A percentile compares a stretch with the other conserved stretches of the same genome.
These are phyloP conservation scores for Trachelus stipa DNA, from an alignment of 2,888 invertebrate species.

Conservation along the genomic window DNA sequence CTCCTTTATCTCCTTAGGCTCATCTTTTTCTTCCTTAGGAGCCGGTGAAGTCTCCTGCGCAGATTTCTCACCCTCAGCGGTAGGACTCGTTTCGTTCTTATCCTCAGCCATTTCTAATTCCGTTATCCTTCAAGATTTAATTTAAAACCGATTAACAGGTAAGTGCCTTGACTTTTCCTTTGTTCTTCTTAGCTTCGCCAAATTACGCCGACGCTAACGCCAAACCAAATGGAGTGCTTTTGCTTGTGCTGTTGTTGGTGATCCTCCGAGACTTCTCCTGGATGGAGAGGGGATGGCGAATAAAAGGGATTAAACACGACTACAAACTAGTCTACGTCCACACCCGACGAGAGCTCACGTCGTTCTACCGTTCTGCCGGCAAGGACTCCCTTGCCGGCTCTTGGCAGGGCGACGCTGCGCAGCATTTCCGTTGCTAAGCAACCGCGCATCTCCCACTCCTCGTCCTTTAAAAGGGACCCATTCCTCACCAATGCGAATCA, in stretches of 20 bases:
- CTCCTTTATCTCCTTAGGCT: conserved; percentile 37
- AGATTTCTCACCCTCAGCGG: conserved; percentile 71
- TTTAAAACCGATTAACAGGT: conserved; percentile 58
- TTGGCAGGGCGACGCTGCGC: conserved; percentile 50
- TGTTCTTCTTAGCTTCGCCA: conserved; percentile 2
- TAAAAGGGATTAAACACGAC: conserved; percentile 9
- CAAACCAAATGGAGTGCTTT: conserved; percentile 4
- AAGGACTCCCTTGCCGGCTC: conserved; percentile 15
- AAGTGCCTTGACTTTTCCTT: conserved; percentile 62
- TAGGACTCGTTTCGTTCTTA: conserved; percentile 61
- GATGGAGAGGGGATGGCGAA: not conserved
- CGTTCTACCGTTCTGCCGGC: conserved; percentile 53
- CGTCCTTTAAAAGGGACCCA: conserved; percentile 19
- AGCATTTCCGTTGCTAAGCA: conserved; percentile 53
- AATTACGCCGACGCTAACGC: conserved; percentile 5
- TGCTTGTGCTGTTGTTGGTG: not conserved
- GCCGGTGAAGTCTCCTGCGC: conserved; percentile 62
- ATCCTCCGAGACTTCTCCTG: too few relatives aligned
- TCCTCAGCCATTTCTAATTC: conserved; percentile 60
- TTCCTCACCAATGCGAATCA: conserved; percentile 34
- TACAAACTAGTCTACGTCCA: conserved; percentile 32
- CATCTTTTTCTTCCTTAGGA: conserved; percentile 42
- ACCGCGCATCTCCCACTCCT: conserved; percentile 33
- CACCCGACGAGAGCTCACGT: conserved; percentile 53
- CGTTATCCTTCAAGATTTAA: not conserved